phyloP scores from a whole-genome alignment of 2,797 vertebrate genomes.

The Takifugu rubripes region DNA sequence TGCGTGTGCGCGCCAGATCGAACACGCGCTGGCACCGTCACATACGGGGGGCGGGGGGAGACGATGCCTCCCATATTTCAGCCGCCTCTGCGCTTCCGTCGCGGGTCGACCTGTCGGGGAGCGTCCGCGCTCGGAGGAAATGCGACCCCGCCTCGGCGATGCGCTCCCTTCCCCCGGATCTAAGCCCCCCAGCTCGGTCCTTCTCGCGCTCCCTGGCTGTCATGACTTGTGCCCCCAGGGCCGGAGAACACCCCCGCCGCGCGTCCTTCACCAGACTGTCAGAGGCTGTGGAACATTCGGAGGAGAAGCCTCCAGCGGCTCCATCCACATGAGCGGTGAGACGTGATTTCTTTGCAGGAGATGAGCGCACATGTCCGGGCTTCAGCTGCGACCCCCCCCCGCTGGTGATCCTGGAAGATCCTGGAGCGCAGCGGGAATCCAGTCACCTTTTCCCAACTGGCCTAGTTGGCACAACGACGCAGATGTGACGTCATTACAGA shows the following conservation, averaged over 20 bases:
- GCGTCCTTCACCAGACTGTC: conserved; percentile 23
- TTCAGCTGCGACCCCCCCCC: too few relatives aligned
- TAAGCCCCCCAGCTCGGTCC: conserved; percentile 8
- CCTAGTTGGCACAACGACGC: conserved; percentile 21
- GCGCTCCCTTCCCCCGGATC: conserved; percentile 10
- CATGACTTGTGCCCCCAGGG: conserved; percentile 51
- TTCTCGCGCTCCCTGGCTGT: conserved; percentile 20
- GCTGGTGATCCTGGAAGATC: too few relatives aligned
- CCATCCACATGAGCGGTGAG: conserved; percentile 51
- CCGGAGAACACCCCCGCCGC: conserved; percentile 9
- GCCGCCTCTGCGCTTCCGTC: conserved; percentile 13
- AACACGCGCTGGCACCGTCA: conserved; percentile 4
- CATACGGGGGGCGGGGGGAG: background rate
- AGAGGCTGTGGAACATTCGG: conserved; percentile 20
- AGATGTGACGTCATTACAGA: conserved; percentile 17
- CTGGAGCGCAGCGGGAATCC: too few relatives aligned
- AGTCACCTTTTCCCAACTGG: conserved; percentile 14
- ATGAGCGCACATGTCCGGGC: too few relatives aligned
- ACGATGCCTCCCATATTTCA: background rate
- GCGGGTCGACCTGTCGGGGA: conserved; percentile 46
- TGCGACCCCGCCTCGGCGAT: conserved; percentile 32
- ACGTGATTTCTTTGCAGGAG: background rate
- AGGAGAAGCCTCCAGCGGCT: conserved; percentile 27
- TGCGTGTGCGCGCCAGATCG: conserved; percentile 14
- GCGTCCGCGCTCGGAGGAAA: conserved; percentile 27